Base-by-base conservation (phyloP, 2,888 invertebrate genomes). In the Melinaea menophilus region DNA sequence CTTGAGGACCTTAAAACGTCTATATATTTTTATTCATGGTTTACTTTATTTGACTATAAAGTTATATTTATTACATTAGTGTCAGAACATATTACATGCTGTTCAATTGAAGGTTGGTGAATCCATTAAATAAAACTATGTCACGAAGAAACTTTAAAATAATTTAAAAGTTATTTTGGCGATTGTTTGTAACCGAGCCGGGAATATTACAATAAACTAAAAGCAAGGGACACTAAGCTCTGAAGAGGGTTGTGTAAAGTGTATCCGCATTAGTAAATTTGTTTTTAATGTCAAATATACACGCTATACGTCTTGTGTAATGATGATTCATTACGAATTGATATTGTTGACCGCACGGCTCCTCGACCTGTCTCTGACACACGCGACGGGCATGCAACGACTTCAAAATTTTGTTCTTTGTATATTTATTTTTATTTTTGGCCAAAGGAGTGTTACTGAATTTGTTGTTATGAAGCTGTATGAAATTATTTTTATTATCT, bases 1-100 rank as follows among this genome's bases (percentile, higher is more conserved):
- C 61, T 56, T 51, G 51, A 56, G 56, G 56, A 61, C 61, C 61
- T 61, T 56, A 51, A 56, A 41, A 48, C 33, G 61, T 61, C 61
- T 51, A 41, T 55, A 57, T 61, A 41, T 41, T 51, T 61, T 56
- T 31, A 51, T 51, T 51, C 56, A 56, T 41, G 22, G 51, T 51
- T 41, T 31, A 51, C 51, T 51, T 51, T 51, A 51, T 51, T 51
- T 51, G 51, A 51, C 51, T 51, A 51, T 51, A 51, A 51, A 3
- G 51, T 31, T 22, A 51, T 51, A 31, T 51, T 51, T 51, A 51
- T 51, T 31, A 51, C 51, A 31, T 51, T 31, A 51, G 31, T 31
- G 9, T 22, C 51, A n/a, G 48, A 48, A 48, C 13, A 48, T 48
- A 48, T 48, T 48, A 48, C 13, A 22, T 48, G 48, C 48, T 37